A percentile compares a stretch with the other conserved stretches of the same genome.
phyloP scores from a whole-genome alignment of 1,140 invertebrate species.

The Bombus balteatus region DNA sequence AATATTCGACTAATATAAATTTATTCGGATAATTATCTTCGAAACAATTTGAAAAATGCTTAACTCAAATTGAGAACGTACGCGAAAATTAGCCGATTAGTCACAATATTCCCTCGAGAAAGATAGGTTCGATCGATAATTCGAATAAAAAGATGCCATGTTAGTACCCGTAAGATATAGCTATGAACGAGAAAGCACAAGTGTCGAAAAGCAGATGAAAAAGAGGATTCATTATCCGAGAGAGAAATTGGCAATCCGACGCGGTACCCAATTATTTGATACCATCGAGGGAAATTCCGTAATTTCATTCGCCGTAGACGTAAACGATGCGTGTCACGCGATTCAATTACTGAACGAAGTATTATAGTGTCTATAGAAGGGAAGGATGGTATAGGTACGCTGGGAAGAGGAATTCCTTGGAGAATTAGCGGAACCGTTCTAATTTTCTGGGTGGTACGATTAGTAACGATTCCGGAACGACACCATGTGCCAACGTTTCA shows the following conservation, averaged over 20 bases:
- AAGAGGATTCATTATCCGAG: not conserved
- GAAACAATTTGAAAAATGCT: too few relatives aligned
- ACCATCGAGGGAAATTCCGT: slow-evolving; percentile 2
- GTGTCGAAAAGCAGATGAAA: not conserved
- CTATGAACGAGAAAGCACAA: not conserved
- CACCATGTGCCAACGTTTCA: not conserved
- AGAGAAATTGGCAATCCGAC: not conserved
- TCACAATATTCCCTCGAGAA: too few relatives aligned
- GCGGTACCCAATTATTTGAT: slow-evolving; percentile 21
- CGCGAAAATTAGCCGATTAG: too few relatives aligned
- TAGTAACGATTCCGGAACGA: not conserved
- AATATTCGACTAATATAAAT: too few relatives aligned
- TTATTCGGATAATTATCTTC: too few relatives aligned
- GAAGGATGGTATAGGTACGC: not conserved
- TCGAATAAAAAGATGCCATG: not conserved
- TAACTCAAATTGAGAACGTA: too few relatives aligned
- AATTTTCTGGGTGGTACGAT: not conserved
- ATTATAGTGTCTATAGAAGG: not conserved
- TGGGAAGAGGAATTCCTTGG: not conserved
- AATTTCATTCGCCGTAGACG: not conserved
- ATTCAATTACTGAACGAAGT: slow-evolving; percentile 26
- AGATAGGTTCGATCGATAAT: not conserved
- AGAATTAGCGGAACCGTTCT: not conserved
- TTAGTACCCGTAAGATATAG: not conserved
- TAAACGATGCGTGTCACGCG: slow-evolving; percentile 35